Conservation (phyloP, 2,797 vertebrate species). For the Calcarius lapponicus region DNA sequence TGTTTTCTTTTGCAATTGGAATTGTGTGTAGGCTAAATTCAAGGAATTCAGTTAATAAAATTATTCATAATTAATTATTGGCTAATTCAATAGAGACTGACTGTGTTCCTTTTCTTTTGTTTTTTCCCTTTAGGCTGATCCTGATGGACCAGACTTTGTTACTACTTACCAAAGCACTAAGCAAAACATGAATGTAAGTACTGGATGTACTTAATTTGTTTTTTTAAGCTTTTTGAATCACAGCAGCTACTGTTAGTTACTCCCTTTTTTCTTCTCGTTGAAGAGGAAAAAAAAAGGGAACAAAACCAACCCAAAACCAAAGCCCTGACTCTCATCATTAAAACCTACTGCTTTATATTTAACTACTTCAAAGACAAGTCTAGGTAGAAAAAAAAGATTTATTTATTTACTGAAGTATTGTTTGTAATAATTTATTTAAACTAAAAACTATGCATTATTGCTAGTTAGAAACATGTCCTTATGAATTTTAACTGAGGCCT, state of each 20-base stretch:
- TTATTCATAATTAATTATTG: not conserved
- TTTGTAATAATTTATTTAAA: not conserved
- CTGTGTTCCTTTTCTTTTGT: not conserved
- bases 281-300: not conserved
- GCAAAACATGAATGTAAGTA: constrained; percentile 86
- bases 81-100: not conserved
- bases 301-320: not conserved
- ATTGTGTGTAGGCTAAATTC: not conserved
- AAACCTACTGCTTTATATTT: not conserved
- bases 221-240: not conserved
- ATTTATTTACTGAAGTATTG: not conserved
- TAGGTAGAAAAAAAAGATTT: not conserved
- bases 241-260: not conserved
- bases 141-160: constrained; percentile 84
- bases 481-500: not conserved
- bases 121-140: constrained; percentile 80
- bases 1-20: not conserved
- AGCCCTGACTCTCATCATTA: not conserved
- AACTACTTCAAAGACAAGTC: not conserved
- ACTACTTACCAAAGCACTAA: constrained; percentile 83
- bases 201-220: not conserved
- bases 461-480: not conserved
- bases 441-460: not conserved
- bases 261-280: not conserved
- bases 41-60: not conserved